phyloP scores from a whole-genome alignment of 2,888 invertebrate genomes.

The Tholera decimalis region DNA sequence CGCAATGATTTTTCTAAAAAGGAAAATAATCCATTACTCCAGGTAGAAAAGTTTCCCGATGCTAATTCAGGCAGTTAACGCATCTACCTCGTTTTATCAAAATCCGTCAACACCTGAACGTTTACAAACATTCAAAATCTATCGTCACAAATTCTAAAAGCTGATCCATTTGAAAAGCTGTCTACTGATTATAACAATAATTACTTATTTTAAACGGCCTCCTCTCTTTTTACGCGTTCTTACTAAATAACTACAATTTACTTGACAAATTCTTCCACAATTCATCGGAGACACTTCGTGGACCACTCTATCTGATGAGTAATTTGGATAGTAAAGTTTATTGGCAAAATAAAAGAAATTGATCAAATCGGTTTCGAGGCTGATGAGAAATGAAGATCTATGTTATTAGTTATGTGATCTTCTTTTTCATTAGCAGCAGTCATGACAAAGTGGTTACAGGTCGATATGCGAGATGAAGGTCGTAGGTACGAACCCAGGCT shows the following conservation, averaged over 20 bases:
- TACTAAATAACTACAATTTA: conserved; percentile 38
- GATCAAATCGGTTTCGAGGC: conserved; percentile 3
- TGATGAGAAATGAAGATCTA: not conserved
- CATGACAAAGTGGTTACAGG: too few relatives aligned
- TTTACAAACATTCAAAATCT: not conserved
- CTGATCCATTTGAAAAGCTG: conserved; percentile 7
- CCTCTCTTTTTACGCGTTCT: too few relatives aligned
- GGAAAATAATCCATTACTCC: too few relatives aligned
- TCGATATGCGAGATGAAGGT: too few relatives aligned
- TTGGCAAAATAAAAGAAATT: conserved; percentile 24
- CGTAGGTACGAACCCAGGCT: too few relatives aligned
- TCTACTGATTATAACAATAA: conserved; percentile 2
- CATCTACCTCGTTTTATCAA: too few relatives aligned
- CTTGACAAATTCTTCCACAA: conserved; percentile 30
- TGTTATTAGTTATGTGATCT: too few relatives aligned
- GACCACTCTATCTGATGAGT: conserved; percentile 39
- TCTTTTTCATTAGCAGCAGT: too few relatives aligned
- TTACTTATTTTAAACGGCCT: conserved; percentile 3
- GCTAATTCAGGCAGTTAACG: too few relatives aligned
- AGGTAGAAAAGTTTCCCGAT: too few relatives aligned
- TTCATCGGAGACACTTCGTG: conserved; percentile 6
- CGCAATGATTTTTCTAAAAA: too few relatives aligned
- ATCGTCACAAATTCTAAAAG: not conserved
- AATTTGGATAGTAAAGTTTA: conserved; percentile 36
- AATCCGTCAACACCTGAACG: too few relatives aligned